These are phyloP conservation scores for Colinus virginianus DNA, from an alignment of 2,113 vertebrate genomes.

Conservation along the genomic window DNA sequence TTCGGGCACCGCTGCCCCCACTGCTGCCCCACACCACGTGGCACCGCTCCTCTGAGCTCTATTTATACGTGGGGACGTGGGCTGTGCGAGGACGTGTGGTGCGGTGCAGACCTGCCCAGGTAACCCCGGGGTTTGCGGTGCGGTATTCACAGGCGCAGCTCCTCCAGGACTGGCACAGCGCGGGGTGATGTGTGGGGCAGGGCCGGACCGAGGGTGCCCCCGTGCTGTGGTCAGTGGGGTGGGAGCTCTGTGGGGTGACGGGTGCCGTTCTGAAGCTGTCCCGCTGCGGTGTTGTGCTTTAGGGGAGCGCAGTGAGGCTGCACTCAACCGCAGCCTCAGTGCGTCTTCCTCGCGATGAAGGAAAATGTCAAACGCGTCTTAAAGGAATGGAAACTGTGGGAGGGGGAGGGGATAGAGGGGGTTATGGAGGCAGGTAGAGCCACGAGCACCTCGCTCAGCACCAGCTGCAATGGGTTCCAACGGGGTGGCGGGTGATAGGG, in stretches of 20 bases:
- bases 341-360: neutral
- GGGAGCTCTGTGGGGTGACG: neutral
- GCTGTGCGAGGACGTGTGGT: rapidly evolving
- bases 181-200: neutral
- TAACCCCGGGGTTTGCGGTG: neutral
- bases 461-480: neutral
- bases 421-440: neutral
- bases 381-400: neutral
- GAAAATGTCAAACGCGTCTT: neutral
- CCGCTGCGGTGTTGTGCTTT: neutral
- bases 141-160: neutral
- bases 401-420: neutral
- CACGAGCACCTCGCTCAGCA: neutral
- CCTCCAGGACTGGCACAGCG: neutral
- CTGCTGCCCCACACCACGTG: rapidly evolving
- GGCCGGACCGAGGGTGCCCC: too few species aligned
- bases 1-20: rapidly evolving
- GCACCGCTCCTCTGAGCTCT: neutral
- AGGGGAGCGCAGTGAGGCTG: neutral
- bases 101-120: neutral
- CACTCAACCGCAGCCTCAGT: constrained; percentile 73
- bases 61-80: rapidly evolving
- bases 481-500: neutral
- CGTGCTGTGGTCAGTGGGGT: neutral
- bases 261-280: neutral